Percentiles rank a stretch among this genome's conserved stretches.
These are phyloP conservation scores for Sipunculus nudus DNA, from an alignment of 2,888 invertebrate species.

Conservation along the genomic window DNA sequence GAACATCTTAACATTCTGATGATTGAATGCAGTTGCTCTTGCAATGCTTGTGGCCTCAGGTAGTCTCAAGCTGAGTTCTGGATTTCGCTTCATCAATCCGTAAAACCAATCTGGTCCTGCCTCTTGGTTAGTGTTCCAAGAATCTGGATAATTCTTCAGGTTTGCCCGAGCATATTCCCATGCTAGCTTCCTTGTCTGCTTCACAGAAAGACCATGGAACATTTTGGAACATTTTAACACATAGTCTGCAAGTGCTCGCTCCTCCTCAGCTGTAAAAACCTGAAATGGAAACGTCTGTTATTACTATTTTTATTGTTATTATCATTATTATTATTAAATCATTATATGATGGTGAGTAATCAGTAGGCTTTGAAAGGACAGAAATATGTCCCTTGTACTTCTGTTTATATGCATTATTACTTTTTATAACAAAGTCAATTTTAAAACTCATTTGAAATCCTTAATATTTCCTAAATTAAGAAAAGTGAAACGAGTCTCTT, in stretches of 20 bases:
- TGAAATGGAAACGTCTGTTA: neutral
- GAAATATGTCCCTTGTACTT: no score
- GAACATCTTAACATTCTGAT: neutral
- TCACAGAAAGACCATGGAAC: conserved; percentile 8
- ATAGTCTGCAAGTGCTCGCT: neutral
- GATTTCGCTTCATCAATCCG: neutral
- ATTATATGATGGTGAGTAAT: no score
- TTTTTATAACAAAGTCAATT: no score
- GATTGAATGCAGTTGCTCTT: conserved; percentile 1
- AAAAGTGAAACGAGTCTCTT: no score
- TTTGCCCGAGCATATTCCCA: conserved; percentile 1
- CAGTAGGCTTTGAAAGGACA: no score
- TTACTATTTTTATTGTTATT: neutral
- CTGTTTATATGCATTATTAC: no score
- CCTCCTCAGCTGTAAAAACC: neutral
- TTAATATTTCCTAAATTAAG: no score
- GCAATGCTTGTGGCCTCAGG: conserved; percentile 7
- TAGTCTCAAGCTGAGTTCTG: neutral
- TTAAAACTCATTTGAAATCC: no score
- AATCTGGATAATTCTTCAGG: no score
- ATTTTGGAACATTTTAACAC: neutral
- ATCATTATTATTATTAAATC: no score
- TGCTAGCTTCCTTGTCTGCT: conserved; percentile 1
- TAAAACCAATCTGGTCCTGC: conserved; percentile 4
- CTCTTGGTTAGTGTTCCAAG: no score